Base-by-base conservation (phyloP, 2,113 vertebrate species). In the Thinocorus orbignyianus region DNA sequence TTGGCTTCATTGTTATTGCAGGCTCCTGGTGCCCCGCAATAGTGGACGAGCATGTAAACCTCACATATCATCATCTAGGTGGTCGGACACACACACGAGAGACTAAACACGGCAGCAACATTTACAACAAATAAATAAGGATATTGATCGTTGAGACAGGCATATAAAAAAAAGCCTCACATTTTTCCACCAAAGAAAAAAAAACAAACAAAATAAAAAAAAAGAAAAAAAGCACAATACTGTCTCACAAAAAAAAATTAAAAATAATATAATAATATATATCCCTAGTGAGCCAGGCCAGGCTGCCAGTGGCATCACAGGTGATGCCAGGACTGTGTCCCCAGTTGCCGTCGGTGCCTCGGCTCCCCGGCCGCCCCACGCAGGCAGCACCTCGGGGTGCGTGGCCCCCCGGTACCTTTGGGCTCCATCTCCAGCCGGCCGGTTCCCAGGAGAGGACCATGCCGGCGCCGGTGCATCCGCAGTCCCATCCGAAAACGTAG, bases 81-180 rank as follows among this genome's bases (percentile, higher is more conserved):
- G 92, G 86, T 55, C 5, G 31, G 94, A 94, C 86, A 97, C 81
- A 82, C 88, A 58, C 94, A 86, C 5, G 24, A 95, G 93, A 93
- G 86, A 91, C 89, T 10, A 66, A 93, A 97, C 94, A 97, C 95
- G 68, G 97, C 97, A 97, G 97, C 97, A 96, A 98, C 93, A 87
- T 93, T 97, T 92, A 97, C 93, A 86, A 98, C 97, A 96, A 98
- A 98, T 98, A 98, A 98, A 98, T 98, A 98, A 98, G 89, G 95
- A 76, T 92, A 93, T 92, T 26, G 9, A 82, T 94, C 81, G 25
- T 92, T n/a, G n/a, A 97, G 91, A 97, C 70, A 91, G 95, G 93
- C 88, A 78, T 92, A 64, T 88, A 71, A 93, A 88, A 48, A 70
- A 94, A 96, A 97, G 66, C 95, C 92, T 95, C 95, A 91, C 91